Percentiles rank a stretch among this genome's conserved stretches.
Evolutionary conservation across 1,140 invertebrate species (phyloP).

Genomic region (Bombus fervidus): DNA sequence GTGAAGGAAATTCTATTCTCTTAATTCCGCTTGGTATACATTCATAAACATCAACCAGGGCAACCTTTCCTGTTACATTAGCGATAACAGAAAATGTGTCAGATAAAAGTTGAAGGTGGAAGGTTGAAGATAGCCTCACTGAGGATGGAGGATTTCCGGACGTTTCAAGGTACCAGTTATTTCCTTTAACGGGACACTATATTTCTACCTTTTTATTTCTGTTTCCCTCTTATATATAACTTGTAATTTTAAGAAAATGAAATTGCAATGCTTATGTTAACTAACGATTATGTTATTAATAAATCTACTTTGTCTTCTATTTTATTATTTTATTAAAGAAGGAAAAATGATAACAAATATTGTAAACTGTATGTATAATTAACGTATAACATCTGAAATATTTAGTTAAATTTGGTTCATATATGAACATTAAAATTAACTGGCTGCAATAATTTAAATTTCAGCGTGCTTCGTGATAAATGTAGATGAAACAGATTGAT

Average conservation of each 20-base stretch:
- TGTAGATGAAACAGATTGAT: background rate
- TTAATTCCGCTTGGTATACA: background rate
- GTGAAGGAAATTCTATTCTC: background rate
- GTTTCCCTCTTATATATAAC: background rate
- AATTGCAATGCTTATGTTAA: no score
- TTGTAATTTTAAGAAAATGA: background rate
- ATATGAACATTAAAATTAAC: conserved; percentile 10
- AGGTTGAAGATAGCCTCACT: background rate
- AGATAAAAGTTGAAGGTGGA: background rate
- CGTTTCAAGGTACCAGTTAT: background rate
- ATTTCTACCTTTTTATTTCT: background rate
- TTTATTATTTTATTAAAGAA: no score
- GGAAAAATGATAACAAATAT: no score
- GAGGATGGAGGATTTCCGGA: background rate
- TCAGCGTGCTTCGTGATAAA: conserved; percentile 1
- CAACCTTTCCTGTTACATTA: background rate
- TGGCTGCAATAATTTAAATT: conserved; percentile 37
- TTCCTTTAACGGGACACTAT: background rate
- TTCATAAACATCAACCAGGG: background rate
- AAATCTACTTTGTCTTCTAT: no score
- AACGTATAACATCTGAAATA: no score
- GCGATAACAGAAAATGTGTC: background rate
- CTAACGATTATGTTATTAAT: no score
- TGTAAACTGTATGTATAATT: no score
- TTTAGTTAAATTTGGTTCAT: background rate